Evolutionary conservation across 2,113 vertebrate species (phyloP).

Genomic region (Mastomys natalensis): DNA sequence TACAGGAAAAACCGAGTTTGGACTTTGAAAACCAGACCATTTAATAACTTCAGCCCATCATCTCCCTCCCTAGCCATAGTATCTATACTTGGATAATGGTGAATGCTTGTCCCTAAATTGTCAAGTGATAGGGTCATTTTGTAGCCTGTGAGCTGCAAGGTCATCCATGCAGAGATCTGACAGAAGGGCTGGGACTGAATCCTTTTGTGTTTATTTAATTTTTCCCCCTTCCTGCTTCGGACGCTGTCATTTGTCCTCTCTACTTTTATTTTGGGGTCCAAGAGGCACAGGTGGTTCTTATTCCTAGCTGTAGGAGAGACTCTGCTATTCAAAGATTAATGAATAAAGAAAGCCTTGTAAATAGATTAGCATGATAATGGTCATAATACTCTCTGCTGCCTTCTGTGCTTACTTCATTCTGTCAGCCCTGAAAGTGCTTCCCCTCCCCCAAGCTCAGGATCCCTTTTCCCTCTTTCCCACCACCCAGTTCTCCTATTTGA

Average conservation of each 20-base stretch:
- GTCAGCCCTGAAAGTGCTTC: background rate
- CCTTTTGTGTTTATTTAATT: slow-evolving; percentile 33
- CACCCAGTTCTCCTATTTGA: slow-evolving; percentile 37
- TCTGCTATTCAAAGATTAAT: slow-evolving; percentile 56
- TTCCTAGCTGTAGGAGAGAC: background rate
- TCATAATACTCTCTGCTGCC: slow-evolving; percentile 46
- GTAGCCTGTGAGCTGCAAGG: background rate
- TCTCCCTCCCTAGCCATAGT: background rate
- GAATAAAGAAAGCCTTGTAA: slow-evolving; percentile 52
- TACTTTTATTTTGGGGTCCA: background rate
- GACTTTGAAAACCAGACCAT: background rate
- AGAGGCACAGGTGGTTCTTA: slow-evolving; percentile 68
- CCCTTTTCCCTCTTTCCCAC: background rate
- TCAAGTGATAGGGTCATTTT: background rate
- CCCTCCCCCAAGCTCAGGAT: background rate
- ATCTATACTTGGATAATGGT: background rate
- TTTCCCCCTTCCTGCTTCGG: slow-evolving; percentile 1
- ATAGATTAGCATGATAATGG: slow-evolving; percentile 63
- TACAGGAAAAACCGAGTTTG: background rate
- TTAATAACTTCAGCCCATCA: background rate
- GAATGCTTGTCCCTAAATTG: background rate
- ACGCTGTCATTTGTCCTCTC: background rate
- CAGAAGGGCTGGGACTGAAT: background rate
- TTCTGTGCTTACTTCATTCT: slow-evolving; percentile 52
- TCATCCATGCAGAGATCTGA: background rate